Conservation (phyloP, 2,797 vertebrate species). For the Enteromius radiatus region DNA sequence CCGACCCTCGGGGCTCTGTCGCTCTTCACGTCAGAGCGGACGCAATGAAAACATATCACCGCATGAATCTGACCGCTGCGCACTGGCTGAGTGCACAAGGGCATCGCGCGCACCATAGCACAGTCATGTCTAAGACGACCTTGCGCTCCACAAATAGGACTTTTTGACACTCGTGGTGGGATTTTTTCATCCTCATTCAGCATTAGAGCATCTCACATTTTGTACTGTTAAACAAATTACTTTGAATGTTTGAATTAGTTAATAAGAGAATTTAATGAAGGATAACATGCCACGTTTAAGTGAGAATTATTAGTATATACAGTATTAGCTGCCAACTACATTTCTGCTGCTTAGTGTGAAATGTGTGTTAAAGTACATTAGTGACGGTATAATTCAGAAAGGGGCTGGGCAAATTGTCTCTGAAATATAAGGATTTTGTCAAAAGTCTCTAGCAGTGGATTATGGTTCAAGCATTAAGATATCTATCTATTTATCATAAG, state of each 20-base stretch:
- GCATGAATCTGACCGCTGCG: conserved; percentile 33
- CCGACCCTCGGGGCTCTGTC: conserved; percentile 40
- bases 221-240: not conserved
- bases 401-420: not conserved
- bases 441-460: not conserved
- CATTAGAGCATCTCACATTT: not conserved
- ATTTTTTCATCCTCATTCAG: not conserved
- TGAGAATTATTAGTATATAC: not conserved
- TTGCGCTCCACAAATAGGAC: conserved; percentile 11
- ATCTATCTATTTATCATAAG: not conserved
- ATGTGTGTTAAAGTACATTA: not conserved
- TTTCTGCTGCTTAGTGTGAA: conserved; percentile 15
- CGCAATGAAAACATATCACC: conserved; percentile 39
- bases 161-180: conserved; percentile 1
- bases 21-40: conserved; percentile 51
- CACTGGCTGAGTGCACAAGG: conserved; percentile 35
- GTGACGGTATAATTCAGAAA: not conserved
- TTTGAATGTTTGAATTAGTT: not conserved
- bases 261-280: not conserved
- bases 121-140: conserved; percentile 24
- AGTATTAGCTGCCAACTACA: conserved; percentile 28
- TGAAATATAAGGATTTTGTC: not conserved
- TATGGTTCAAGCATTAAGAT: not conserved
- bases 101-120: conserved; percentile 24
- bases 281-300: not conserved